Base-by-base conservation (phyloP, 2,888 invertebrate genomes). In the Tryphoninae sp. region DNA sequence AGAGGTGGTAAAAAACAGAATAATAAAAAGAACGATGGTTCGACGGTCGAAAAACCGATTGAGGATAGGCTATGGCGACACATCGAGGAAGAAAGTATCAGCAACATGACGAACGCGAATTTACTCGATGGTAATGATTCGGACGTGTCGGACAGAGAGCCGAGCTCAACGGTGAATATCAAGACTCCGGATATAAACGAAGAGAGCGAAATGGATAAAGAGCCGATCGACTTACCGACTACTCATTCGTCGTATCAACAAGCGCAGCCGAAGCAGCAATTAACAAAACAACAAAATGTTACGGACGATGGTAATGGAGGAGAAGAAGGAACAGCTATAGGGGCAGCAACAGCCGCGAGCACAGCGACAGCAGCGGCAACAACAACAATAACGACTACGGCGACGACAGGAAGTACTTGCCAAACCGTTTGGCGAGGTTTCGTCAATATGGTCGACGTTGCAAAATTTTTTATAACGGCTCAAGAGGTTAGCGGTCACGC, bases 371-470 rank as follows among this genome's bases (percentile, higher is more conserved):
- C 7, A n/a, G 22, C 11, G 22, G 7, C 19, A 7, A 7, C 33
- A 33, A 1, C 26, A 45, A 61, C 67, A 9, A 33, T 42, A 42
- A 73, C 67, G 33, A 11, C 55, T 59, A n/a, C n/a, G 59, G 1
- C 76, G 59, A 2, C 76, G 88, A 26, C 33, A 33, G 33, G 7
- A 33, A 33, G 90, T 40, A 62, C 84, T 4, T 83, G 81, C 58
- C 90, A 88, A 40, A 93, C 94, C 0, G 93, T 96, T 42, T 97
- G 97, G 97, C 95, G 95, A 80, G 98, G 98, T 1, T 95, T 95
- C 84, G 95, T 98, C 7, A 96, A 95, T 88, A 98, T 98, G 97
- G 95, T 96, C 6, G 98, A 98, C 89, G 97, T 98, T 0, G 96
- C 97, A 0, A 95, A 97, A 86, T 97, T 98, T 89, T 95, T 96